These are phyloP conservation scores for Epinotia nisella DNA, from an alignment of 2,888 invertebrate genomes.

Conservation along the genomic window DNA sequence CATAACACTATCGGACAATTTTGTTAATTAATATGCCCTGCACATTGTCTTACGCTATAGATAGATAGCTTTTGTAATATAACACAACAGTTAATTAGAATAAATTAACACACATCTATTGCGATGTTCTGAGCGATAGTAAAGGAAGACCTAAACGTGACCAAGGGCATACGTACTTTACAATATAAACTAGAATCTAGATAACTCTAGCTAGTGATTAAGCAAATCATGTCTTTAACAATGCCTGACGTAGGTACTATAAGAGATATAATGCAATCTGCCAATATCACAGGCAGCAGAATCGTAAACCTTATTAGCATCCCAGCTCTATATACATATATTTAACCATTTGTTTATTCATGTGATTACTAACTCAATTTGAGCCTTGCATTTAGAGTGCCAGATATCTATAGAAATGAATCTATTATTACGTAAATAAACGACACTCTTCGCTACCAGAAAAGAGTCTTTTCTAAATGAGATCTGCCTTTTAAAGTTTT, in stretches of 20 bases:
- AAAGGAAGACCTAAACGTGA: not conserved
- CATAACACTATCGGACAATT: constrained; percentile 21
- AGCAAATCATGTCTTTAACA: constrained; percentile 20
- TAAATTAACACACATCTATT: not conserved
- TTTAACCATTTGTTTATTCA: constrained; percentile 25
- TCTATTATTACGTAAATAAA: not conserved
- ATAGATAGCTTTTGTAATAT: not conserved
- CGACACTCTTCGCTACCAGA: not conserved
- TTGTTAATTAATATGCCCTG: constrained; percentile 4
- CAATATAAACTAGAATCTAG: constrained; percentile 11
- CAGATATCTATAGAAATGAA: not conserved
- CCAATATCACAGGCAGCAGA: constrained; percentile 22
- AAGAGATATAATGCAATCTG: constrained; percentile 39
- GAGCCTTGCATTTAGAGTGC: not conserved
- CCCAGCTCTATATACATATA: constrained; percentile 28
- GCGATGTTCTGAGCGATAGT: not conserved
- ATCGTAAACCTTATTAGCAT: constrained; percentile 34
- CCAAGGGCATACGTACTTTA: constrained; percentile 9
- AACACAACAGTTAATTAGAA: not conserved
- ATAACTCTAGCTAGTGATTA: constrained; percentile 24
- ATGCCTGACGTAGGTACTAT: constrained; percentile 37
- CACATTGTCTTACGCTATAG: not conserved
- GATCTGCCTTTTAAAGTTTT: not conserved
- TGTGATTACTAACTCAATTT: constrained; percentile 12
- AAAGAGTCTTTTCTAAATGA: not conserved